Percentiles rank a stretch among this genome's conserved stretches.
Conservation (phyloP, 2,113 vertebrate species). For the Pseudorasbora parva region DNA sequence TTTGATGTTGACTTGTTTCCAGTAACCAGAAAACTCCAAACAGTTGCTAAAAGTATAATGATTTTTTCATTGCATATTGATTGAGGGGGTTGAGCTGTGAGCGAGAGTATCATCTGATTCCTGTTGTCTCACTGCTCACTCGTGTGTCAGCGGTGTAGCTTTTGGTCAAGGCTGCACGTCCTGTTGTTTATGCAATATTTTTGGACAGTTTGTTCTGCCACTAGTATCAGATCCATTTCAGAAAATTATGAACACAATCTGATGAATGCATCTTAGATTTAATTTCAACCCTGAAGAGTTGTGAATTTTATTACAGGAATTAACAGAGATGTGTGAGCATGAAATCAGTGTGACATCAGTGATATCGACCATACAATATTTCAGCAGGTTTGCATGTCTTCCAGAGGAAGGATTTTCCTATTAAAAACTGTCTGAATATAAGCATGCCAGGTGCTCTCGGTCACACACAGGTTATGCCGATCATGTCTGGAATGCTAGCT, state of each 20-base stretch:
- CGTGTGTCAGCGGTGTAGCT: neutral
- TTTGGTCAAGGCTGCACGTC: conserved; percentile 5
- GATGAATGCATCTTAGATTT: no score
- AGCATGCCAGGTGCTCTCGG: conserved; percentile 38
- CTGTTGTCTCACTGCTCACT: conserved; percentile 2
- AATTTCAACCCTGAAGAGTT: neutral
- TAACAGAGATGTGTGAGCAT: neutral
- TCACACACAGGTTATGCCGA: conserved; percentile 58
- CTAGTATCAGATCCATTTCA: neutral
- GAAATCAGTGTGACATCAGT: neutral
- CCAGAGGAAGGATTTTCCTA: neutral
- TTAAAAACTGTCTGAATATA: conserved; percentile 18
- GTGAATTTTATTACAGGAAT: neutral
- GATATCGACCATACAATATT: neutral
- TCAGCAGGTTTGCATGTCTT: neutral
- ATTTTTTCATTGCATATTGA: neutral
- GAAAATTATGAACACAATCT: neutral
- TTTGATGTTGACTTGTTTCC: neutral
- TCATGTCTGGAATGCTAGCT: conserved; percentile 69
- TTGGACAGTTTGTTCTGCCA: neutral
- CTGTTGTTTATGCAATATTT: conserved; percentile 5
- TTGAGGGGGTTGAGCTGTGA: neutral
- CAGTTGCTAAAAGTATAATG: neutral
- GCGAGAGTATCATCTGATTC: neutral
- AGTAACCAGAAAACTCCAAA: neutral